These are phyloP conservation scores for Tetragonula carbonaria DNA, from an alignment of 2,888 invertebrate species.

Conservation along the genomic window DNA sequence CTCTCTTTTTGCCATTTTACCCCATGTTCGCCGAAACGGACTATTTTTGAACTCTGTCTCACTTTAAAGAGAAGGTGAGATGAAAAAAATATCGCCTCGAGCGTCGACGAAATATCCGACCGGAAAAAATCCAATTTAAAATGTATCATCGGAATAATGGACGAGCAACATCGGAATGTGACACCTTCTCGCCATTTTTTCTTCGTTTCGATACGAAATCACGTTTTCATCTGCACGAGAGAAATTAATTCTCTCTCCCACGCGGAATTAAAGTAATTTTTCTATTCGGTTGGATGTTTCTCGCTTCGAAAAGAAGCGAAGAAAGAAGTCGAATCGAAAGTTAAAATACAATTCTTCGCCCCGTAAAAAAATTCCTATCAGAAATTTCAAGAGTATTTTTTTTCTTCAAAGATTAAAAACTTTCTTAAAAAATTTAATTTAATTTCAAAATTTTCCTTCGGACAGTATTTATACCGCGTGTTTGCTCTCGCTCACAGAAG, in stretches of 20 bases:
- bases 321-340: too few relatives aligned
- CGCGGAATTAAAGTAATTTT: background rate
- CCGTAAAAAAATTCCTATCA: too few relatives aligned
- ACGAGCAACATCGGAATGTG: conserved; percentile 75
- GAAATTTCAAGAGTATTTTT: too few relatives aligned
- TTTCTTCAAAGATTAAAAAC: too few relatives aligned
- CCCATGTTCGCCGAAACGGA: conserved; percentile 31
- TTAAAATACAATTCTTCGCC: too few relatives aligned
- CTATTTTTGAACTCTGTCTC: conserved; percentile 27
- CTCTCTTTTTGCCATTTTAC: conserved; percentile 6
- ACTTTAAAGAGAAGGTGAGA: conserved; percentile 11
- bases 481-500: too few relatives aligned
- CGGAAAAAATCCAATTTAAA: conserved; percentile 74
- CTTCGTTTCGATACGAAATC: background rate
- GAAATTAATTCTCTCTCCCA: conserved; percentile 15
- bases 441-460: too few relatives aligned
- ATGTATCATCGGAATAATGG: too few relatives aligned
- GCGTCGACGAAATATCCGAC: conserved; percentile 46
- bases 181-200: conserved; percentile 32
- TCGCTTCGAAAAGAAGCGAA: too few relatives aligned
- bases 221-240: background rate
- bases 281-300: too few relatives aligned
- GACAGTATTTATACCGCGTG: too few relatives aligned
- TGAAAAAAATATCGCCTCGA: conserved; percentile 32
- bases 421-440: too few relatives aligned